These are phyloP conservation scores for Callinectes sapidus DNA, from an alignment of 2,888 invertebrate species.

Conservation along the genomic window DNA sequence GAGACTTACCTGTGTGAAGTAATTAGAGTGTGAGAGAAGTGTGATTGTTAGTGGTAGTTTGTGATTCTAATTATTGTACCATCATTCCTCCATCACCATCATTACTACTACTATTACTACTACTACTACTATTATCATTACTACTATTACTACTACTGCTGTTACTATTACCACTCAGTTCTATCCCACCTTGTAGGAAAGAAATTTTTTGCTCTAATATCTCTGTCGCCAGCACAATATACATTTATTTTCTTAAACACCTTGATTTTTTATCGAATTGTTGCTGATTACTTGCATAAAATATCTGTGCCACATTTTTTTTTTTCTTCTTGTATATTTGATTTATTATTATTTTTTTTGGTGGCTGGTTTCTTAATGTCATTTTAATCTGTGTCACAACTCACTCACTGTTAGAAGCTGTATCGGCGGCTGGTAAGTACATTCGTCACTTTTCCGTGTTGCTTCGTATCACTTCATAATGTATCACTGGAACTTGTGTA, in stretches of 20 bases:
- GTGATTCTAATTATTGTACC: not conserved
- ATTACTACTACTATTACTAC: not conserved
- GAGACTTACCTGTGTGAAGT: not conserved
- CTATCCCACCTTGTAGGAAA: not conserved
- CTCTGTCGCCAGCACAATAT: not conserved
- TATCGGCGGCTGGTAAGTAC: not conserved
- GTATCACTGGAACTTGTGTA: not conserved
- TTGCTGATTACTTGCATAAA: not conserved
- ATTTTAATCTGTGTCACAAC: not conserved
- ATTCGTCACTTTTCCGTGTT: not conserved
- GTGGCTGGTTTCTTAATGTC: not conserved
- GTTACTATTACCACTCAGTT: too few species aligned
- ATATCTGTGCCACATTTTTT: not conserved
- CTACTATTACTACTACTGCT: not conserved
- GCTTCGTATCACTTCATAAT: not conserved
- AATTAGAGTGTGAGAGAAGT: not conserved
- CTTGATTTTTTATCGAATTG: not conserved
- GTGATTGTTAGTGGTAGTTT: not conserved
- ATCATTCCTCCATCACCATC: not conserved
- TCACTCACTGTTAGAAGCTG: slow-evolving; percentile 18
- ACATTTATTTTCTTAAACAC: not conserved
- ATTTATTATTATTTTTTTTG: not conserved
- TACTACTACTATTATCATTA: not conserved
- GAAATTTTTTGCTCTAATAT: not conserved
- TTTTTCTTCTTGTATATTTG: not conserved